Evolutionary conservation across 23 tunicate genomes (phyloP).

Genomic region (Halocynthia aurantium): DNA sequence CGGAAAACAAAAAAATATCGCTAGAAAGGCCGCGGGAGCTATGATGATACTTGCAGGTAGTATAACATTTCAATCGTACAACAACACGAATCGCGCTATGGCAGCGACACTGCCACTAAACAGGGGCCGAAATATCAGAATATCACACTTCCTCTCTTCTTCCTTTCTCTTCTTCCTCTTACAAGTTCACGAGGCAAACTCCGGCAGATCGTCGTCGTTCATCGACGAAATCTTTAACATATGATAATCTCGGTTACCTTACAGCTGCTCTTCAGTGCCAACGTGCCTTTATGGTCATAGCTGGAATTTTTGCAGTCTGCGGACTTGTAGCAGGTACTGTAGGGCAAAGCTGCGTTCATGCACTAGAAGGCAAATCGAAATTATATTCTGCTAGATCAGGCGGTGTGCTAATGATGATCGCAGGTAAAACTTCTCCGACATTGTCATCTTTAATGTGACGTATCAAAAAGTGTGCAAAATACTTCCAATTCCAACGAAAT

Average conservation of each 20-base stretch:
- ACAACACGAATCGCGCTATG: too few species aligned
- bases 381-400: conserved; percentile 57
- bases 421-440: conserved; percentile 43
- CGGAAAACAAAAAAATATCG: conserved; percentile 24
- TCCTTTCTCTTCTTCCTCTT: conserved; percentile 2
- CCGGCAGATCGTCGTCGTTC: neutral
- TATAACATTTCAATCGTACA: too few species aligned
- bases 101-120: too few species aligned
- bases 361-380: conserved; percentile 53
- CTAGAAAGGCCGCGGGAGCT: conserved; percentile 42
- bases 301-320: conserved; percentile 47
- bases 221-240: neutral
- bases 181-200: neutral
- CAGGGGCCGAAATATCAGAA: too few species aligned
- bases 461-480: too few species aligned
- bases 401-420: conserved; percentile 51
- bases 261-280: conserved; percentile 68
- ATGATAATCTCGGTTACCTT: neutral
- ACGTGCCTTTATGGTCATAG: conserved; percentile 80
- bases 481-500: too few species aligned
- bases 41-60: conserved; percentile 78
- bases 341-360: conserved; percentile 61
- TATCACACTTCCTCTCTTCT: neutral
- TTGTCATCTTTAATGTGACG: too few species aligned
- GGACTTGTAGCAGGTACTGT: conserved; percentile 55